These are phyloP conservation scores for Cynopterus brachyotis DNA, from an alignment of 2,113 vertebrate species.

Conservation along the genomic window DNA sequence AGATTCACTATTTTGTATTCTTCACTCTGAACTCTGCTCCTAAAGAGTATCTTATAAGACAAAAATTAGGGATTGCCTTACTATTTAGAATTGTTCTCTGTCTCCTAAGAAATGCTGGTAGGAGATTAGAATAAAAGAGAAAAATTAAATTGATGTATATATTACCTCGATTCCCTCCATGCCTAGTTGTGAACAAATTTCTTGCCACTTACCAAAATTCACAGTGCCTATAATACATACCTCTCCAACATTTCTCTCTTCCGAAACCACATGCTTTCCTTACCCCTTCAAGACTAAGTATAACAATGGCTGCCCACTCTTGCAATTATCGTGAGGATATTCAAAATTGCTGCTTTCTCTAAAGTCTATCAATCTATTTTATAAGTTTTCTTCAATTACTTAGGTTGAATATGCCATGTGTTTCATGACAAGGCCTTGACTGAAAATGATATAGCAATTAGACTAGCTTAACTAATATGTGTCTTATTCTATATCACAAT, in stretches of 20 bases:
- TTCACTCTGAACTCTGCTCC: background rate
- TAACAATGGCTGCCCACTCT: no score
- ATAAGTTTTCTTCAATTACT: background rate
- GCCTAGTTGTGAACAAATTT: background rate
- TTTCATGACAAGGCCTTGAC: background rate
- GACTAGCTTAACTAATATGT: background rate
- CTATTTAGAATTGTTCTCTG: background rate
- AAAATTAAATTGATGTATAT: background rate
- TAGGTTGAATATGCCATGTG: background rate
- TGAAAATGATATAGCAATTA: background rate
- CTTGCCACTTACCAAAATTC: background rate
- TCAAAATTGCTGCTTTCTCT: background rate
- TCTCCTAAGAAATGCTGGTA: no score
- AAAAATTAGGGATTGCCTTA: background rate
- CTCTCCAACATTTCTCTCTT: background rate
- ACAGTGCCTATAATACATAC: background rate
- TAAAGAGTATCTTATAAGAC: background rate
- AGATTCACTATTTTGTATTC: background rate
- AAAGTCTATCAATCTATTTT: background rate
- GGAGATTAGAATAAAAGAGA: background rate
- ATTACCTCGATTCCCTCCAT: background rate
- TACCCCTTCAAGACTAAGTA: background rate
- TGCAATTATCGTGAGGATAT: background rate
- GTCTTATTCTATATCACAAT: background rate
- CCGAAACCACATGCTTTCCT: background rate